A percentile compares a stretch with the other conserved stretches of the same genome.
These are phyloP conservation scores for Stegophylla sp. DNA, from an alignment of 2,888 invertebrate genomes.

Conservation along the genomic window DNA sequence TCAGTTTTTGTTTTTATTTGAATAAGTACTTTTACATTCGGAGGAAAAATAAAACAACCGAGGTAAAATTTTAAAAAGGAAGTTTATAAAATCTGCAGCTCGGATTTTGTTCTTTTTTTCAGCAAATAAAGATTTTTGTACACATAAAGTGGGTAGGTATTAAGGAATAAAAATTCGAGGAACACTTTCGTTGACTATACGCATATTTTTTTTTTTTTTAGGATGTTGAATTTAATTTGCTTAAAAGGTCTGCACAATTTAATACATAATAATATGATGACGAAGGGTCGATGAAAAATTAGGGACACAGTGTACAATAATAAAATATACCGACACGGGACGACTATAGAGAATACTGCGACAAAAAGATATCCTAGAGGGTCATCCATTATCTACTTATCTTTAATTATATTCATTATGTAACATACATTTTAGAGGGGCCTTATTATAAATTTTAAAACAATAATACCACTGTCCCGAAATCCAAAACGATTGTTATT, in stretches of 20 bases:
- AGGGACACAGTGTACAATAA: not conserved
- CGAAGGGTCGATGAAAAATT: not conserved
- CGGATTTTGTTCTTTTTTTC: not conserved
- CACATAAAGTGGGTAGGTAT: too few relatives aligned
- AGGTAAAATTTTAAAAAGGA: not conserved
- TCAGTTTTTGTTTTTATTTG: not conserved
- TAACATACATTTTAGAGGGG: not conserved
- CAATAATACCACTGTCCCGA: not conserved
- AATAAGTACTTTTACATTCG: not conserved
- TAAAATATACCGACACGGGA: not conserved
- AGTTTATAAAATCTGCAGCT: not conserved
- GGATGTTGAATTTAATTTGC: not conserved
- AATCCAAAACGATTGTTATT: not conserved
- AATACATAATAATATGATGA: too few relatives aligned
- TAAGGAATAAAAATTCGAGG: not conserved
- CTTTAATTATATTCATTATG: slow-evolving; percentile 27
- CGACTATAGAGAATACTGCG: not conserved
- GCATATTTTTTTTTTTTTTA: not conserved
- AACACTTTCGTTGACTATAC: not conserved
- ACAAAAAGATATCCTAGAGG: slow-evolving; percentile 34
- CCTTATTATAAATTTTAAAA: slow-evolving; percentile 13
- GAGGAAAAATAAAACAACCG: not conserved
- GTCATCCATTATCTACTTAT: slow-evolving; percentile 31
- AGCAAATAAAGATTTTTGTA: not conserved
- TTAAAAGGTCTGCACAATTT: slow-evolving; percentile 18